Conservation (phyloP, 1,140 invertebrate species). For the Oryctes rhinoceros region DNA sequence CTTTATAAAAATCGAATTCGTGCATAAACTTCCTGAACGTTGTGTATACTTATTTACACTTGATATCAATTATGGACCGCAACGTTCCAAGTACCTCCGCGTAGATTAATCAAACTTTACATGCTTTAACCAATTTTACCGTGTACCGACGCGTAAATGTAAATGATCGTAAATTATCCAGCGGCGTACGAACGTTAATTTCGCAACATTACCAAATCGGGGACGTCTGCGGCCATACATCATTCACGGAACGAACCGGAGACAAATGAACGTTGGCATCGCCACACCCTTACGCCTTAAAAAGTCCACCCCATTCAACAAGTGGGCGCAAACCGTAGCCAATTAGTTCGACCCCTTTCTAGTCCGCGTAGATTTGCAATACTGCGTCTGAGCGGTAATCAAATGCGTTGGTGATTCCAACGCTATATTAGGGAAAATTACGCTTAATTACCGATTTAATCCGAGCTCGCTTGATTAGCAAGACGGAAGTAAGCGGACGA, state of each 20-base stretch:
- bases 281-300: slow-evolving; percentile 16
- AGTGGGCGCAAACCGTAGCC: slow-evolving; percentile 19
- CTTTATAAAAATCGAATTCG: too few relatives aligned
- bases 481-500: neutral
- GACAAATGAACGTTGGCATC: neutral
- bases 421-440: slow-evolving; percentile 12
- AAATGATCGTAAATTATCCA: neutral
- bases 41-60: too few relatives aligned
- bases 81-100: too few relatives aligned
- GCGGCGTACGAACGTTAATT: neutral
- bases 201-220: neutral
- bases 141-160: too few relatives aligned
- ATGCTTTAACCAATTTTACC: too few relatives aligned
- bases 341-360: slow-evolving; percentile 28
- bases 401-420: slow-evolving; percentile 20
- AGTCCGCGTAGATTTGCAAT: neutral
- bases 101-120: too few relatives aligned
- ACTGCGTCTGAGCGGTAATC: slow-evolving; percentile 22
- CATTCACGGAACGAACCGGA: neutral
- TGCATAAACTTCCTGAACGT: too few relatives aligned
- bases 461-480: neutral
- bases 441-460: neutral
- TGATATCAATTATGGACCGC: too few relatives aligned
- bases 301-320: slow-evolving; percentile 35
- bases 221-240: neutral